Evolutionary conservation across 2,797 vertebrate species (phyloP), one percentile per base, ranked within the genome.

Genomic region (Pantherophis alleghaniensis): DNA sequence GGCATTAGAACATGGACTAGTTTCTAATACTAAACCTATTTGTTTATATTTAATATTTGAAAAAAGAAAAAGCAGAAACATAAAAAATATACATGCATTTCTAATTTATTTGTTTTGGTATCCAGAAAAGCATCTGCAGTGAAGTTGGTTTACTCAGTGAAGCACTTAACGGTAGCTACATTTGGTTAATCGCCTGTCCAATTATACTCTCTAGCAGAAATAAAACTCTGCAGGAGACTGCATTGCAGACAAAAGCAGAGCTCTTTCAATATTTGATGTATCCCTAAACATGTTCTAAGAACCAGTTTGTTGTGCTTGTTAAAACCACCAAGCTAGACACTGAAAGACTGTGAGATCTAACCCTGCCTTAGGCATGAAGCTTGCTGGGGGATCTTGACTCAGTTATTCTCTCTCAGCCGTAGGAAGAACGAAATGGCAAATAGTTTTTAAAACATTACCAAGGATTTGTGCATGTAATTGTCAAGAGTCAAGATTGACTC

Each of bases 161-260:
- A 2, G 16, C 28, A 32, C 66, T 87, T 87, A 14, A 86, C 86
- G 7, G 2, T 57, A 91, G 16, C 16, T 55, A 86, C 14, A 92
- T 69, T 22, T 51, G 66, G 53, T 94, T 92, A 92, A 88, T 89
- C 86, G 89, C 14, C 63, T 66, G 59, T 87, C 86, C 88, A 89
- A 86, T 91, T 61, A 59, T 86, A 55, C 6, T 16, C 87, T 74
- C 63, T 87, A 55, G 53, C 42, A 91, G 87, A 51, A 92, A 57
- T 91, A 88, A 83, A 92, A 91, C 74, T 92, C 89, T 69, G 88
- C 51, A 88, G 88, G 42, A 69, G 86, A 93, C 61, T 79, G 79
- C 61, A 86, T 5, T 90, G 53, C 14, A 32, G 63, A 51, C 18
- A 37, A 61, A 83, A 22, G 4, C 74, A 88, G 32, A 57, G 10